phyloP scores from a whole-genome alignment of 2,888 invertebrate genomes.

The Dastarcus helophoroides region DNA sequence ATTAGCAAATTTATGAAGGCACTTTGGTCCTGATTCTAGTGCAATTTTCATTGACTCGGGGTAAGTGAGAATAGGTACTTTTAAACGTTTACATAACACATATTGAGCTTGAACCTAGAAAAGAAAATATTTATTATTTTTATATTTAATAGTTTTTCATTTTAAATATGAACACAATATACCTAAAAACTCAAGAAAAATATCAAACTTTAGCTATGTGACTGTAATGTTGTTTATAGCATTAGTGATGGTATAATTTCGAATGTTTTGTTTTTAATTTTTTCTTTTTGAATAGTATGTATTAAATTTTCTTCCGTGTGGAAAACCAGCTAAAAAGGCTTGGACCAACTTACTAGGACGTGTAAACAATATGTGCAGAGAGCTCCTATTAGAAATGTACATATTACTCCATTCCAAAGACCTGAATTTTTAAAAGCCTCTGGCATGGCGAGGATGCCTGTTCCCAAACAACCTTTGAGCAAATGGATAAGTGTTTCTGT shows the following conservation, averaged over 20 bases:
- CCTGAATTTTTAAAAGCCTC: conserved; percentile 83
- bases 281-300: too few species aligned
- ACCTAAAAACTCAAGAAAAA: too few species aligned
- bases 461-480: conserved; percentile 84
- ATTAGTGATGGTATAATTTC: too few species aligned
- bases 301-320: too few species aligned
- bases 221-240: too few species aligned
- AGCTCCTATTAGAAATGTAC: conserved; percentile 65
- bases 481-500: conserved; percentile 74
- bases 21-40: conserved; percentile 60
- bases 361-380: conserved; percentile 83
- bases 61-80: conserved; percentile 69
- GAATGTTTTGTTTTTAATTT: too few species aligned
- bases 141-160: too few species aligned
- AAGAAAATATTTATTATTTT: too few species aligned
- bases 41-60: conserved; percentile 73
- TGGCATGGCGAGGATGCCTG: conserved; percentile 90
- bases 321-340: too few species aligned
- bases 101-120: conserved; percentile 45
- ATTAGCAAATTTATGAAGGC: conserved; percentile 47
- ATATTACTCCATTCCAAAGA: conserved; percentile 61
- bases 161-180: too few species aligned
- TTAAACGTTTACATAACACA: conserved; percentile 49
- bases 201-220: too few species aligned
- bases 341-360: conserved; percentile 63